phyloP scores from a whole-genome alignment of 2,113 vertebrate genomes.

The Macquaria australasica region DNA sequence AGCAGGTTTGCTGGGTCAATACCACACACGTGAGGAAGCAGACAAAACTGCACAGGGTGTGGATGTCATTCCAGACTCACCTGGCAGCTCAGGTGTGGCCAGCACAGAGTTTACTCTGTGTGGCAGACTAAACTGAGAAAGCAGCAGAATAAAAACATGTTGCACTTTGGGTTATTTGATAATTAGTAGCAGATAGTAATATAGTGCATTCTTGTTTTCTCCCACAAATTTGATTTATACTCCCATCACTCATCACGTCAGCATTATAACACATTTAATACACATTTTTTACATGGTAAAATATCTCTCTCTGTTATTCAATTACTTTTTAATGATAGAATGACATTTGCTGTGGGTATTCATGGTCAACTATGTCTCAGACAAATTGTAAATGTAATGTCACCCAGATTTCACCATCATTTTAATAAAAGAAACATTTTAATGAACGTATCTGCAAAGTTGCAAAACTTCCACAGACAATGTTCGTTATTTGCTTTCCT shows the following conservation, averaged over 20 bases:
- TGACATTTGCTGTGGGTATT: background rate
- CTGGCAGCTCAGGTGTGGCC: constrained; percentile 1
- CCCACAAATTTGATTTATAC: no score
- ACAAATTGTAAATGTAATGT: background rate
- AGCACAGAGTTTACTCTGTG: background rate
- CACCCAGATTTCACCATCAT: background rate
- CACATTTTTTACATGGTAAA: background rate
- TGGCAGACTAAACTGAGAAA: background rate
- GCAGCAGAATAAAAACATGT: background rate
- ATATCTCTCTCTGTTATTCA: background rate
- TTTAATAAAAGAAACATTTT: no score
- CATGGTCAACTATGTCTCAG: background rate
- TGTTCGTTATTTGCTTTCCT: background rate
- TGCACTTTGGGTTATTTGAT: background rate
- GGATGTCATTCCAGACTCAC: constrained; percentile 23
- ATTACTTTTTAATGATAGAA: background rate
- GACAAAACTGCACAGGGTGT: constrained; percentile 5
- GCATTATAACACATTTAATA: background rate
- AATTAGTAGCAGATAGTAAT: background rate
- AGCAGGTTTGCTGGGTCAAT: background rate
- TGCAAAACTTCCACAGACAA: background rate
- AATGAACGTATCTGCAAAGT: background rate
- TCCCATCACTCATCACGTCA: background rate
- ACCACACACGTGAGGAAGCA: background rate
- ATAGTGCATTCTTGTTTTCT: background rate